Evolutionary conservation across 2,113 vertebrate species (phyloP), one percentile per base, ranked within the genome.

Genomic region (Kryptolebias marmoratus): DNA sequence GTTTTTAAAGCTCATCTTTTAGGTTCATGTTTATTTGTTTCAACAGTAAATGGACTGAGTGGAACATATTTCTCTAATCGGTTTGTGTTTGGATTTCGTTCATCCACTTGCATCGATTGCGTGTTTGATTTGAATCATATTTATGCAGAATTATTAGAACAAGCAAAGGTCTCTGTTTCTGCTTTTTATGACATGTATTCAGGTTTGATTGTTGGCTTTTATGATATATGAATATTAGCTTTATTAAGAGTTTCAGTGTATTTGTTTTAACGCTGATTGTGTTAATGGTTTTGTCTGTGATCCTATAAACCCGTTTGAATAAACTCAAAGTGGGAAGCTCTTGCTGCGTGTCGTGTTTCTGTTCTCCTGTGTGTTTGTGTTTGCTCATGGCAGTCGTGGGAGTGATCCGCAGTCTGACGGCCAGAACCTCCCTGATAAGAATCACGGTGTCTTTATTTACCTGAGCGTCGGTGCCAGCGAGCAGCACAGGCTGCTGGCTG

Each of bases 221-320:
- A 68, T 32, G 22, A 67, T 15, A n/a, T 47, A 22, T 15, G 47
- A 11, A 64, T 30, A 71, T 49, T 39, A 64, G 11, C 49, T 52
- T 69, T 45, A 71, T 49, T 56, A 56, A 58, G 2, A 47, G 22
- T 73, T 42, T 44, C 44, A 67, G 39, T 73, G 66, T 65, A 68
- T 22, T 79, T 15, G 45, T 64, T 14, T n/a, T 72, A 11, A 42
- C 22, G 47, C n/a, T 60, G 30, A 18, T 48, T 31, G 9, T 39
- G 28, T 27, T 57, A 14, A 54, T 69, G 71, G 42, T 76, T 22
- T 76, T 79, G 80, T 71, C 71, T 77, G 76, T 79, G 80, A 76
- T 74, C 49, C 49, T n/a, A 57, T 28, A 53, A 14, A 0, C 49
- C 59, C 73, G 36, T 14, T 57, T 75, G 30, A 79, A 74, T 80